Percentiles rank a stretch among this genome's conserved stretches.
Conservation (phyloP, 2,888 invertebrate genomes). For the Herminia tarsipennalis region DNA sequence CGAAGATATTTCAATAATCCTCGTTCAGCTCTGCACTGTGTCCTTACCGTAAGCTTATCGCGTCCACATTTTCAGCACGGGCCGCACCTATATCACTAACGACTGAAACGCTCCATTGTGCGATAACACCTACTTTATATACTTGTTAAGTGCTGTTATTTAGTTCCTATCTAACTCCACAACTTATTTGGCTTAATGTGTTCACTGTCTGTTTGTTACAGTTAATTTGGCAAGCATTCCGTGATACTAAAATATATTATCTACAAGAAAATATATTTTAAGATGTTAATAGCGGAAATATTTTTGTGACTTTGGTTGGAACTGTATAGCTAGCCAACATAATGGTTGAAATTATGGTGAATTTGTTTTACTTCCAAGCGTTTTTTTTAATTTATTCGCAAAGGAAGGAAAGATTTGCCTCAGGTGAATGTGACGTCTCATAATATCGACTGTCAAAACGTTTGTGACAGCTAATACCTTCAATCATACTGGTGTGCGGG, state of each 20-base stretch:
- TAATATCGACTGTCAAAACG: too few relatives aligned
- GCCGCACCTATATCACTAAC: slow-evolving; percentile 71
- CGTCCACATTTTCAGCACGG: slow-evolving; percentile 61
- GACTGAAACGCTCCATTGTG: slow-evolving; percentile 58
- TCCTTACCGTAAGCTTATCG: slow-evolving; percentile 50
- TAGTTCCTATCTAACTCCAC: slow-evolving; percentile 35
- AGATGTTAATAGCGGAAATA: background rate
- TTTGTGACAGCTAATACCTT: too few relatives aligned
- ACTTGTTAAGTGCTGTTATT: slow-evolving; percentile 48
- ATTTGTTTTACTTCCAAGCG: too few relatives aligned
- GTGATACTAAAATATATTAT: slow-evolving; percentile 6
- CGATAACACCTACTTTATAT: slow-evolving; percentile 51
- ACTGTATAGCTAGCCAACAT: too few relatives aligned
- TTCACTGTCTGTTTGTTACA: slow-evolving; percentile 15
- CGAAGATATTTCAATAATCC: background rate
- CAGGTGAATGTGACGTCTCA: too few relatives aligned
- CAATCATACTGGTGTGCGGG: too few relatives aligned
- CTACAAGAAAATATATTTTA: background rate
- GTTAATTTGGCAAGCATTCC: slow-evolving; percentile 21
- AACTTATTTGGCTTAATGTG: slow-evolving; percentile 38
- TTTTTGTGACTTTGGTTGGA: background rate
- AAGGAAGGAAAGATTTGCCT: too few relatives aligned
- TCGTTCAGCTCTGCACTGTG: slow-evolving; percentile 37
- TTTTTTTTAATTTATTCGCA: too few relatives aligned
- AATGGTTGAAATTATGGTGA: too few relatives aligned